A percentile compares a stretch with the other conserved stretches of the same genome.
Evolutionary conservation across 35 echinoderm and acorn worm species (phyloP).

Genomic region (Anneissia japonica): DNA sequence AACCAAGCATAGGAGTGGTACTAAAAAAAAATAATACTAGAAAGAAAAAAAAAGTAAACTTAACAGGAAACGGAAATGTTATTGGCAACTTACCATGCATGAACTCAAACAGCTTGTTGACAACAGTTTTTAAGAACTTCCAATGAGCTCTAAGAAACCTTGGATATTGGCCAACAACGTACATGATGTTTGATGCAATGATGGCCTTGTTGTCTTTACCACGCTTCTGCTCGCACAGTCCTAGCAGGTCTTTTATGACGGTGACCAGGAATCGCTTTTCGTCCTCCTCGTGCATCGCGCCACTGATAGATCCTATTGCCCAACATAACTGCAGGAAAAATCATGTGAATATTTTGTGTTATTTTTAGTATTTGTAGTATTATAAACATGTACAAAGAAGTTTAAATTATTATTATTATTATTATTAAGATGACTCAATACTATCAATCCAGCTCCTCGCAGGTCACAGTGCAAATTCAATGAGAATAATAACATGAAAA

Average conservation of each 20-base stretch:
- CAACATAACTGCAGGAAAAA: constrained; percentile 70
- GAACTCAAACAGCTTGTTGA: constrained; percentile 99
- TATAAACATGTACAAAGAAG: too few relatives aligned
- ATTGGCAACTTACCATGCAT: constrained; percentile 98
- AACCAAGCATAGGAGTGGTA: too few relatives aligned
- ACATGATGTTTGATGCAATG: constrained; percentile 99
- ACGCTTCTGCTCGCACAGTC: constrained; percentile 87
- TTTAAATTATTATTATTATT: too few relatives aligned
- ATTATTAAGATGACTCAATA: too few relatives aligned
- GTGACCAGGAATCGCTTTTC: constrained; percentile 94
- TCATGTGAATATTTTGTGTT: not conserved
- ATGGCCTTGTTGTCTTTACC: constrained; percentile 99
- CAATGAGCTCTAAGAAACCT: constrained; percentile 94
- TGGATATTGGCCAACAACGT: constrained; percentile 97
- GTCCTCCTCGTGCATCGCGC: constrained; percentile 99
- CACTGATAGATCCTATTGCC: constrained; percentile 99
- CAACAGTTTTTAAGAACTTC: constrained; percentile 98
- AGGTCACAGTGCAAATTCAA: too few relatives aligned
- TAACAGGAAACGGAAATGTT: too few relatives aligned
- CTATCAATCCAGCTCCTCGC: too few relatives aligned
- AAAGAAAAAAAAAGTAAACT: too few relatives aligned
- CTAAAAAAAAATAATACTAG: too few relatives aligned
- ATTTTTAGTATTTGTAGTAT: not conserved
- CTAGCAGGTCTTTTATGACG: constrained; percentile 94
- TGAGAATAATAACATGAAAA: too few relatives aligned